A percentile compares a stretch with the other conserved stretches of the same genome.
These are phyloP conservation scores for Dipodomys ordii DNA, from an alignment of 2,113 vertebrate genomes.

Conservation along the genomic window DNA sequence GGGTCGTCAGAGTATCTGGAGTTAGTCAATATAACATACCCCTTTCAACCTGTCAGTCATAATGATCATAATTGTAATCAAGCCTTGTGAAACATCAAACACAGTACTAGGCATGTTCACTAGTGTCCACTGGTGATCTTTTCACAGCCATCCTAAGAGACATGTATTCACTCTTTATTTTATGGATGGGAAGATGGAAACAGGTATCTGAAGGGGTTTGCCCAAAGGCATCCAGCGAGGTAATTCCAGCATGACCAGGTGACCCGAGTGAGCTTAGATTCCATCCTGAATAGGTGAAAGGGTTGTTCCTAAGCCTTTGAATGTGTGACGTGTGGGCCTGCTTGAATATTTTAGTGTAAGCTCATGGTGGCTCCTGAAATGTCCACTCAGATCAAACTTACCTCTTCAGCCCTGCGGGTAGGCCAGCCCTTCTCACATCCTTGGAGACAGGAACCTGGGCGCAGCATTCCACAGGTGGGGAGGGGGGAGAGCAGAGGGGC, in stretches of 20 bases:
- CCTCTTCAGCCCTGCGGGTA: not conserved
- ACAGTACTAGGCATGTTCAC: not conserved
- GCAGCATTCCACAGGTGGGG: not conserved
- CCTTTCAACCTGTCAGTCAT: not conserved
- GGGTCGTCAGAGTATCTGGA: not conserved
- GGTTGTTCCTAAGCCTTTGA: not conserved
- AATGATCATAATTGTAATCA: no score
- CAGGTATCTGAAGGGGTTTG: conserved; percentile 19
- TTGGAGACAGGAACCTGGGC: not conserved
- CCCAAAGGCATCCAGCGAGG: not conserved
- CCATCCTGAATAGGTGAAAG: not conserved
- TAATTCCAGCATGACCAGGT: not conserved
- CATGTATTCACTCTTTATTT: conserved; percentile 2
- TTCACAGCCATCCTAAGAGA: not conserved
- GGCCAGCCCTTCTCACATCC: not conserved
- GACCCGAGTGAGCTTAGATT: not conserved
- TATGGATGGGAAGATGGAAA: conserved; percentile 32
- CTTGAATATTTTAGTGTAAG: not conserved
- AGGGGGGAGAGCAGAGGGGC: not conserved
- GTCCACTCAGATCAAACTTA: not conserved
- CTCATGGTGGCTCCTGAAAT: not conserved
- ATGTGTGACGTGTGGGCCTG: not conserved
- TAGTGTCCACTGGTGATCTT: not conserved
- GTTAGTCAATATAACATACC: not conserved
- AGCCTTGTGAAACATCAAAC: not conserved